Conservation (phyloP, 2,797 vertebrate species). For the Gobio occitaniae region DNA sequence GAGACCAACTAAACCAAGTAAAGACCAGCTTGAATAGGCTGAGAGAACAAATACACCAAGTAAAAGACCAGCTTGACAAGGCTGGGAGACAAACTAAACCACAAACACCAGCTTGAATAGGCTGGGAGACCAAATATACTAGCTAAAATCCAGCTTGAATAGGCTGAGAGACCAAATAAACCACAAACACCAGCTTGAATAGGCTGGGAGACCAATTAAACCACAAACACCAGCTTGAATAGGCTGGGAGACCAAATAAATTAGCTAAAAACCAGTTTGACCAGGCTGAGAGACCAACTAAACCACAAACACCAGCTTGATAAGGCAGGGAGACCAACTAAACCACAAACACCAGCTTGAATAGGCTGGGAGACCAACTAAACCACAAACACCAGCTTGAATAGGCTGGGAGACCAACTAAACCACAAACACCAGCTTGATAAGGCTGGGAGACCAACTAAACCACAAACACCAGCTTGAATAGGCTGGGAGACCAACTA, state of each 20-base stretch:
- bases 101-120: not conserved
- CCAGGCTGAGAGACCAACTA: not conserved
- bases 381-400: too few species aligned
- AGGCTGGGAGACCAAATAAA: not conserved
- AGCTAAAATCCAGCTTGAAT: not conserved
- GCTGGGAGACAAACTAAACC: not conserved
- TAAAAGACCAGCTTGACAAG: not conserved
- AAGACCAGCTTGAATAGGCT: not conserved
- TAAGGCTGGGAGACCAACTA: too few species aligned
- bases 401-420: too few species aligned
- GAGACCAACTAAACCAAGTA: not conserved
- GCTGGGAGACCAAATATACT: not conserved
- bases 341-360: too few species aligned
- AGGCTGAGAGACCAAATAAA: not conserved
- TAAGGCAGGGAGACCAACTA: not conserved
- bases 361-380: too few species aligned
- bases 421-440: too few species aligned
- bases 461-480: too few species aligned
- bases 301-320: not conserved
- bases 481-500: too few species aligned
- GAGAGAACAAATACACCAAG: not conserved
- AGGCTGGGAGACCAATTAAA: not conserved
- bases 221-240: not conserved
- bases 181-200: not conserved
- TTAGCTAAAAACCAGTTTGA: not conserved